Evolutionary conservation across 2,797 vertebrate species (phyloP), one percentile per base, ranked within the genome.

Genomic region (Erpetoichthys calabaricus): DNA sequence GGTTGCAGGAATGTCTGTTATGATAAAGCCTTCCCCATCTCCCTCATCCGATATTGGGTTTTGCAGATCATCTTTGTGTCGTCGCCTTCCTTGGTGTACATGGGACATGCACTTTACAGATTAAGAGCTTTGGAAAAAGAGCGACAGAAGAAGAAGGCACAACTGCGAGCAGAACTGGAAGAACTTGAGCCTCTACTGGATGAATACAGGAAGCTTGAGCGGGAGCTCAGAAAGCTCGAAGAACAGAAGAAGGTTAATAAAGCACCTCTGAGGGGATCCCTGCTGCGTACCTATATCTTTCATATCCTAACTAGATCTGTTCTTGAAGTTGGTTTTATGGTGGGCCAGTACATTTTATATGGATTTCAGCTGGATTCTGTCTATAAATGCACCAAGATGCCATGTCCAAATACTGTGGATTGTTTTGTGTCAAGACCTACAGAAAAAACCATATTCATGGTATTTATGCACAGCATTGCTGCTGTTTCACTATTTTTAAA

Each of bases 11-110:
- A 87, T 0, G 85, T 96, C 65, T 98, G 93, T 61, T 97, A 98
- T 0, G 91, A 97, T 72, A 82, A 90, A 73, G 94, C 91, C 3
- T 98, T 98, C 63, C 92, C 92, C 47, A 93, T 96, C 70, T 97
- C 94, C 60, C 80, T 96, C 57, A 93, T 97, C 65, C 86, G 92
- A 53, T 98, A 92, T 75, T 98, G 94, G 92, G 92, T 98, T 1
- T 77, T 98, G 52, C 93, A 95, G 73, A 86, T 98, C 63, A 91
- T 97, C 49, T 98, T 95, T 9, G 92, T 98, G 44, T 98, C 94
- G 52, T 95, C 91, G 3, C 93, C 94, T 0, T 97, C 92, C 0
- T 71, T 98, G 50, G 91, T 94, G 53, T 95, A 97, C 75, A 95
- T 97, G 94, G 91, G 90, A 3, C 94, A 98, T 0, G 93, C 90